Evolutionary conservation across 1,140 invertebrate genomes (phyloP), one percentile per base, ranked within the genome.

Genomic region (Heliconius himera): DNA sequence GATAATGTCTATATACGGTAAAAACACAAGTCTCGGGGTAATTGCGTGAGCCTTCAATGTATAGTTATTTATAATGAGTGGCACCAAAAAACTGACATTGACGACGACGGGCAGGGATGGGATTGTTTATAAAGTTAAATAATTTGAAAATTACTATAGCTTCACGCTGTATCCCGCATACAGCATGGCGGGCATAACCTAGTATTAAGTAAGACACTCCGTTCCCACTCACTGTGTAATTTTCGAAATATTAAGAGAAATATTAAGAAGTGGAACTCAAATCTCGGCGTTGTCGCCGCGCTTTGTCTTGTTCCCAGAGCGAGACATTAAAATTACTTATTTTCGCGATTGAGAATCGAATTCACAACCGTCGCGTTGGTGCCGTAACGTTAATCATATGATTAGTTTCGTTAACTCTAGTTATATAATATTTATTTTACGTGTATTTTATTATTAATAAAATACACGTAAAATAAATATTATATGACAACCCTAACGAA

Each of bases 1-100:
- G 26, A 26, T 66, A 66, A 66, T 75, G 51, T 75, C 54, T 60
- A 22, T 75, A 75, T 74, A 79, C 38, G 72, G 72, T 74, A 49
- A 79, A 56, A 74, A 73, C 18, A 33, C 33, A 41, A 66, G 54
- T 13, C 38, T 56, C 54, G 29, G 54, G 74, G 60, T 36, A 75
- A 75, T 60, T 66, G 54, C 33, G 66, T 8, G 38, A 56, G 26
- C 74, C 74, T 75, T 75, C 74, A 66, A 75, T 22, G 51, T 5
- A 75, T 18, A 60, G 51, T 38, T 41, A n/a, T 22, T 74, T 36
- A 66, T 56, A 33, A 74, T 74, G 49, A 66, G 36, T 41, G 60
- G 33, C 22, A 29, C 4, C n/a, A 60, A 60, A 66, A 75, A 75
- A 60, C 36, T 75, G 49, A 66, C 33, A 66, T 66, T 66, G 60